Base-by-base conservation (phyloP, 2,888 invertebrate species). In the Hesperia comma region DNA sequence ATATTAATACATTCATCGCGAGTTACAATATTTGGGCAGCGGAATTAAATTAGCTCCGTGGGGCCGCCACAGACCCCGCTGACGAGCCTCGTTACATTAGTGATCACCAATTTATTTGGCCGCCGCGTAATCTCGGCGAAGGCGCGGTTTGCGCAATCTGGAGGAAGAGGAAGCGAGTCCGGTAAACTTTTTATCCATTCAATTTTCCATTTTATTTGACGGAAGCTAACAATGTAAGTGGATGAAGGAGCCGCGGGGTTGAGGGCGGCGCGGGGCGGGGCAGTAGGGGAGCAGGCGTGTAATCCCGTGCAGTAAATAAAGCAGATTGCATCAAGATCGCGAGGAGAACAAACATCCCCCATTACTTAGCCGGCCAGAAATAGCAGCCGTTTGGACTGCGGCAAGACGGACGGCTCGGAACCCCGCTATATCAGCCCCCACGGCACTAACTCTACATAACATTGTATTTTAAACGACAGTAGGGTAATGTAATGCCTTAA, bases 191-290 rank as follows among this genome's bases (percentile, higher is more conserved):
- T 60, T 58, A 67, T 70, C 67, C 67, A 55, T 61, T 55, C 58
- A 69, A 63, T 63, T 63, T 67, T 63, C 69, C 57, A 57, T 56
- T 66, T 63, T 58, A 58, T 68, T 68, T 58, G 55, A 55, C 46
- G 43, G 58, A 68, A 64, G 70, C 62, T 61, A 71, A 71, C 70
- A 68, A 67, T 67, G 55, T 68, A 68, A 71, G 69, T 71, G 68
- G 69, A 69, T 68, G 57, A 67, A 71, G 55, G 63, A 61, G 53
- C 56, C 43, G 43, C 43, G 43, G 43, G 43, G 17, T 17, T 17
- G 15, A 10, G 1, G 37, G 37, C 7, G 63, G 26, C 51, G 51
- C 51, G 43, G 10, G 49, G 33, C 41, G 41, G n/a, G 46, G 51
- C 32, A 61, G 54, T 5, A 5, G 26, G 26, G 3, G 26, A 26